Evolutionary conservation across 2,888 invertebrate genomes (phyloP).

Genomic region (Eudasyphora cyanicolor): DNA sequence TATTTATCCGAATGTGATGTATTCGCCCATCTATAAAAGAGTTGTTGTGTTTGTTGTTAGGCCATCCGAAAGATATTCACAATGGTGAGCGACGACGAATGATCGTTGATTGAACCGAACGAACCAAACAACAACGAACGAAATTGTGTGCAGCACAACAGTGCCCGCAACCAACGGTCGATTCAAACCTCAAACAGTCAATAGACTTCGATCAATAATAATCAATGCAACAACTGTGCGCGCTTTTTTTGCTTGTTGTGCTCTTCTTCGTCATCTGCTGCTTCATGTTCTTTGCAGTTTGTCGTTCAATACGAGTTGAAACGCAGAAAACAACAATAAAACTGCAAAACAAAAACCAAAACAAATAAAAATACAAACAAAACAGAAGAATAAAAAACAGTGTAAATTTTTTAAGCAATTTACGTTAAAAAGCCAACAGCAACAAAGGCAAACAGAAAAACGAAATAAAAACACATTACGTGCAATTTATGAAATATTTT

Average conservation of each 20-base stretch:
- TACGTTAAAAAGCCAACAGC: background rate
- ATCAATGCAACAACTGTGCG: conserved; percentile 68
- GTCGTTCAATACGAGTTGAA: background rate
- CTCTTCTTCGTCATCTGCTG: too few relatives aligned
- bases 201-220: conserved; percentile 68
- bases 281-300: background rate
- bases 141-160: background rate
- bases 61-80: conserved; percentile 39
- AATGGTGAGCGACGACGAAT: conserved; percentile 52
- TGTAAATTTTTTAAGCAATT: background rate
- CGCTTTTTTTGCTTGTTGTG: conserved; percentile 28
- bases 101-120: conserved; percentile 21
- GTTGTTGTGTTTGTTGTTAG: background rate
- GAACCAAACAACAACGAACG: conserved; percentile 27
- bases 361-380: background rate
- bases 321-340: background rate
- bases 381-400: background rate
- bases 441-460: background rate
- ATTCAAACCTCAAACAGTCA: conserved; percentile 58
- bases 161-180: too few relatives aligned
- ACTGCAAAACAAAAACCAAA: background rate
- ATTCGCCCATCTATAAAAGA: too few relatives aligned
- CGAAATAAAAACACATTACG: conserved; percentile 4
- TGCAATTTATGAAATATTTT: conserved; percentile 20
- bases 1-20: background rate